These are phyloP conservation scores for Agelas oroides DNA, from an alignment of 37 sponge, comb jelly and placozoan genomes.

Conservation along the genomic window DNA sequence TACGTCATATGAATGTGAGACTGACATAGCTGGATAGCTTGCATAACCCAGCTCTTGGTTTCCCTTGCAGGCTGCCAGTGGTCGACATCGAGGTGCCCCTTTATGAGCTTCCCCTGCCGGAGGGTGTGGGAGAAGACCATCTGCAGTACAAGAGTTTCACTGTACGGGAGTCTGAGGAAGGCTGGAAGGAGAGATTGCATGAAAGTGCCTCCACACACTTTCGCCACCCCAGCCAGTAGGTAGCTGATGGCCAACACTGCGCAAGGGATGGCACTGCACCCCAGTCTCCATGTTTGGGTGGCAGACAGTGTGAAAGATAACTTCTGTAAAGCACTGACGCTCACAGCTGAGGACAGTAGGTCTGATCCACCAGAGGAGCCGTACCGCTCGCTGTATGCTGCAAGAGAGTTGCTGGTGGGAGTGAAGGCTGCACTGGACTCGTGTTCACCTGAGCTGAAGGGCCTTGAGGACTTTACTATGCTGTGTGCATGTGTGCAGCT, in stretches of 20 bases:
- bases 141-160: slow-evolving; percentile 50
- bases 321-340: slow-evolving; percentile 24
- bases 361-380: slow-evolving; percentile 76
- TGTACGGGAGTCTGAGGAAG: slow-evolving; percentile 63
- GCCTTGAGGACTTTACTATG: slow-evolving; percentile 1
- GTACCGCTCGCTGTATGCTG: slow-evolving; percentile 66
- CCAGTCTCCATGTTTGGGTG: slow-evolving; percentile 40
- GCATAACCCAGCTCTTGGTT: no score
- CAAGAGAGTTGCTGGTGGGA: slow-evolving; percentile 39
- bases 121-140: slow-evolving; percentile 72
- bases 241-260: slow-evolving; percentile 8
- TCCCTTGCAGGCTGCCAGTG: slow-evolving; percentile 18
- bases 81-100: slow-evolving; percentile 67
- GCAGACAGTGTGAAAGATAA: slow-evolving; percentile 22
- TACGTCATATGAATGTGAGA: no score
- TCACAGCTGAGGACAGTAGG: slow-evolving; percentile 24
- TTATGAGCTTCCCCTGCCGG: slow-evolving; percentile 78
- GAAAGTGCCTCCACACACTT: neutral
- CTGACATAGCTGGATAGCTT: no score
- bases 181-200: slow-evolving; percentile 73
- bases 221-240: neutral
- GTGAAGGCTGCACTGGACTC: slow-evolving; percentile 35
- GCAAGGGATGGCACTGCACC: neutral
- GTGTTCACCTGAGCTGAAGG: slow-evolving; percentile 8
- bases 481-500: slow-evolving; percentile 30